phyloP scores from a whole-genome alignment of 2,797 vertebrate species.

The Bufotes viridis region DNA sequence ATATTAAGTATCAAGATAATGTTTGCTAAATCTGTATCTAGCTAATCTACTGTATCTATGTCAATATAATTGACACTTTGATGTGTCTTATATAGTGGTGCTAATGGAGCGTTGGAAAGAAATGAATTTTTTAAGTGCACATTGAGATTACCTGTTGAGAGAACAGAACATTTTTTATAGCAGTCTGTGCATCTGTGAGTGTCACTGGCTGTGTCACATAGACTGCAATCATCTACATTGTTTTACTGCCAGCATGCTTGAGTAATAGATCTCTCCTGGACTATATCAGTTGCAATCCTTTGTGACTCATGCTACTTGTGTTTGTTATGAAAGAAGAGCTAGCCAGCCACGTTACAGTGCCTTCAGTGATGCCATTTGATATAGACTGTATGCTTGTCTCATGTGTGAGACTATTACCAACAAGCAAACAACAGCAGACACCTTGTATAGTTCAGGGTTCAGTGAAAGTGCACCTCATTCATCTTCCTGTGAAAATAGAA shows the following conservation, averaged over 20 bases:
- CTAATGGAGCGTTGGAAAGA: neutral
- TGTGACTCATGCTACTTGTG: slow-evolving; percentile 32
- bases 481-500: slow-evolving; percentile 33
- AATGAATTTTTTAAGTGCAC: neutral
- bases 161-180: neutral
- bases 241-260: slow-evolving; percentile 43
- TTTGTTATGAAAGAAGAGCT: slow-evolving; percentile 48
- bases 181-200: neutral
- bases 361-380: slow-evolving; percentile 25
- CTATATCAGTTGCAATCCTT: slow-evolving; percentile 37
- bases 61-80: too few species aligned
- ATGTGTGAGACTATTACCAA: slow-evolving; percentile 37
- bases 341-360: neutral
- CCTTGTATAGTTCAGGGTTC: slow-evolving; percentile 45
- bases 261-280: slow-evolving; percentile 18
- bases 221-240: slow-evolving; percentile 33
- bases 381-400: slow-evolving; percentile 10
- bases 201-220: slow-evolving; percentile 29
- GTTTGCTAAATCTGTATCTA: too few species aligned
- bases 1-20: too few species aligned
- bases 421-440: slow-evolving; percentile 44
- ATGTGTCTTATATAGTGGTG: neutral
- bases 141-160: neutral
- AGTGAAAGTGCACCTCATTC: slow-evolving; percentile 46
- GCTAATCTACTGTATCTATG: too few species aligned